Percentiles rank a stretch among this genome's conserved stretches.
Conservation (phyloP, 2,888 invertebrate species). For the Epirrhoe alternata region DNA sequence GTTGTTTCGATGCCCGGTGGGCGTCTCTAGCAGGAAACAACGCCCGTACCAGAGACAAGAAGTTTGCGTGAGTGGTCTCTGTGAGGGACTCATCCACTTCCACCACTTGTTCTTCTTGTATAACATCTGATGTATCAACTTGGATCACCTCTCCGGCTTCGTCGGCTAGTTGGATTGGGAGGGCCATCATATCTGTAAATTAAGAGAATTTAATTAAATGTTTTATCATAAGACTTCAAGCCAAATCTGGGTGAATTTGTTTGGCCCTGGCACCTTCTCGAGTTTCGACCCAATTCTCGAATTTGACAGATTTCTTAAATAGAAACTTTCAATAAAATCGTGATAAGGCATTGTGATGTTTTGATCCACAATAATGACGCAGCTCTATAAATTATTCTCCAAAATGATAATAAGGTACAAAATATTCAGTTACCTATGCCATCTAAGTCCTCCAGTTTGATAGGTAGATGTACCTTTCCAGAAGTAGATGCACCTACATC, state of each 20-base stretch:
- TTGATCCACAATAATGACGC: too few species aligned
- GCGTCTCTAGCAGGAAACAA: conserved; percentile 94
- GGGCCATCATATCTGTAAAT: conserved; percentile 89
- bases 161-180: conserved; percentile 90
- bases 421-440: conserved; percentile 70
- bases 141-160: conserved; percentile 72
- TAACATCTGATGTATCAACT: conserved; percentile 57
- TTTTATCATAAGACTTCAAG: too few species aligned
- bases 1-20: conserved; percentile 91
- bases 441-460: conserved; percentile 80
- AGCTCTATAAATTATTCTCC: not conserved
- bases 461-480: conserved; percentile 57
- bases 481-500: conserved; percentile 47
- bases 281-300: too few species aligned
- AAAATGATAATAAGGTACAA: not conserved
- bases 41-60: conserved; percentile 94
- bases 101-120: conserved; percentile 46
- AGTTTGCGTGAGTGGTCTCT: conserved; percentile 93
- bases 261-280: too few species aligned
- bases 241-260: too few species aligned
- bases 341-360: too few species aligned
- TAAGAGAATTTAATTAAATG: too few species aligned
- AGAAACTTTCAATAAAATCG: too few species aligned
- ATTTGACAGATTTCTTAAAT: too few species aligned
- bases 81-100: conserved; percentile 83